These are phyloP conservation scores for Parthenolecanium corni DNA, from an alignment of 2,888 invertebrate species.

Conservation along the genomic window DNA sequence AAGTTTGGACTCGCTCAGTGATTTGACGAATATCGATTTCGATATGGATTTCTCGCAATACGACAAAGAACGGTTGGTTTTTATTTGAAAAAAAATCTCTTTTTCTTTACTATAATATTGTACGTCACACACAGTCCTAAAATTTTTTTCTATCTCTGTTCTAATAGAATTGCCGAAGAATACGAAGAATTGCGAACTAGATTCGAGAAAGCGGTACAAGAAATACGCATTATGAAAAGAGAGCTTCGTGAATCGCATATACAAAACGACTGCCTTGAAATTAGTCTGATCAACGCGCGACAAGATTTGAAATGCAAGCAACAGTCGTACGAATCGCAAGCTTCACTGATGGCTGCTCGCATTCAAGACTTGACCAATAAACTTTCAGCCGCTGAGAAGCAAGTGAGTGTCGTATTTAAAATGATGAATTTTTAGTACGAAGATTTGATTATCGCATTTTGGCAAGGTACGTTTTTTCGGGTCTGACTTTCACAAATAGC, in stretches of 20 bases:
- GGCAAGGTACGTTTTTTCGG: no score
- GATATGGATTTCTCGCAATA: conserved; percentile 61
- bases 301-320: conserved; percentile 59
- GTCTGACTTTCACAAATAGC: no score
- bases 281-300: conserved; percentile 61
- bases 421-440: neutral
- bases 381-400: conserved; percentile 66
- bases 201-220: conserved; percentile 70
- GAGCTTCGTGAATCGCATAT: conserved; percentile 68
- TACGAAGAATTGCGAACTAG: conserved; percentile 62
- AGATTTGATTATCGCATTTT: no score
- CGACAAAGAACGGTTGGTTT: conserved; percentile 50
- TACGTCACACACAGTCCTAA: neutral
- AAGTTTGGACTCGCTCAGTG: conserved; percentile 66
- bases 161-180: conserved; percentile 57
- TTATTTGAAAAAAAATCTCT: no score
- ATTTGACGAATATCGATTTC: conserved; percentile 65
- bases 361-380: conserved; percentile 75
- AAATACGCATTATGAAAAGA: conserved; percentile 70
- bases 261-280: conserved; percentile 65
- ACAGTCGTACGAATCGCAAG: conserved; percentile 54
- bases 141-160: neutral
- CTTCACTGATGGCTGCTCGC: conserved; percentile 66
- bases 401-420: conserved; percentile 42
- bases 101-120: neutral